Conservation (phyloP, 2,888 invertebrate genomes). For the Caenorhabditis sp. region DNA sequence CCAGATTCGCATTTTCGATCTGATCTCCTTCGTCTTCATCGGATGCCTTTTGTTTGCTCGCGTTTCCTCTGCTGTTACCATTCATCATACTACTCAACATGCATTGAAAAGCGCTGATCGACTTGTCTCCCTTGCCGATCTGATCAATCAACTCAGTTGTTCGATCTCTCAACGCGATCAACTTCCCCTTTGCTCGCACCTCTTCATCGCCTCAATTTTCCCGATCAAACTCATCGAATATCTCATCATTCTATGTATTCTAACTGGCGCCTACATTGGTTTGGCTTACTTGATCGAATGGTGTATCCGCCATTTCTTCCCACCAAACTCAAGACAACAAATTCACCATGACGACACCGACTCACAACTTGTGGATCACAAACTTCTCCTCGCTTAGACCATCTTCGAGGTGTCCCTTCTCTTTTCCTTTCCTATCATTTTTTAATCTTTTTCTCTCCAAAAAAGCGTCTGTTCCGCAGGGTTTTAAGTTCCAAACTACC, state of each 20-base stretch:
- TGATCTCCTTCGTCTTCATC: constrained; percentile 59
- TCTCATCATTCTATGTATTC: constrained; percentile 60
- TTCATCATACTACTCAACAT: constrained; percentile 20
- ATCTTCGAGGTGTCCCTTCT: background rate
- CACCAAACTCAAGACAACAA: constrained; percentile 24
- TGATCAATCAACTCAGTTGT: constrained; percentile 59
- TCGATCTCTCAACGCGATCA: constrained; percentile 49
- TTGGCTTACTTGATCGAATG: constrained; percentile 67
- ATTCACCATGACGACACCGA: background rate
- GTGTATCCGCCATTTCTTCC: constrained; percentile 58
- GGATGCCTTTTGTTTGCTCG: constrained; percentile 57
- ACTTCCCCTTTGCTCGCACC: constrained; percentile 37
- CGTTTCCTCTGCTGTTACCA: constrained; percentile 42
- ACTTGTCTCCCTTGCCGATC: constrained; percentile 17
- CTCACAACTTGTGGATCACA: background rate
- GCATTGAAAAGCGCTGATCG: constrained; percentile 32
- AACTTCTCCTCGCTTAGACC: background rate
- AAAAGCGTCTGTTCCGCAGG: constrained; percentile 36
- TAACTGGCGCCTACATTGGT: constrained; percentile 66
- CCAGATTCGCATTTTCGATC: constrained; percentile 58
- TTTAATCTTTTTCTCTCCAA: background rate
- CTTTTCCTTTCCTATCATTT: constrained; percentile 9
- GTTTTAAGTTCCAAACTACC: constrained; percentile 43
- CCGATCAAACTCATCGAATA: constrained; percentile 65
- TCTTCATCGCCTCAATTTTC: constrained; percentile 58